phyloP scores from a whole-genome alignment of 1,140 invertebrate species.

The Oscheius sp. region DNA sequence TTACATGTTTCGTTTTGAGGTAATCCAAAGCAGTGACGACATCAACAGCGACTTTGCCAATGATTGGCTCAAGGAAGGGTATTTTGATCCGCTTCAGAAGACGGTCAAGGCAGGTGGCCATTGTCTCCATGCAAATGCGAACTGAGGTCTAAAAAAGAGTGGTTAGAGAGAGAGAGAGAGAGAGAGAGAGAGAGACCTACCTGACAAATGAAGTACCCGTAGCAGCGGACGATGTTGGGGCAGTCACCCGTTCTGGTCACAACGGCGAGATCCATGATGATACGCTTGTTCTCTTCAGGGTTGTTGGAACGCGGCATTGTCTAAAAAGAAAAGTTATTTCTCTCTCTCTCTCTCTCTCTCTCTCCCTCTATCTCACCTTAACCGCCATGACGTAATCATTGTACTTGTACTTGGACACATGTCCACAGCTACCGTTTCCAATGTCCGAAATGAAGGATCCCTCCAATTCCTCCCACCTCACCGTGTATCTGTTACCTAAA shows the following conservation, averaged over 20 bases:
- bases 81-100: slow-evolving; percentile 81
- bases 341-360: not conserved
- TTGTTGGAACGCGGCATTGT: slow-evolving; percentile 96
- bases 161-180: not conserved
- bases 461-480: no score
- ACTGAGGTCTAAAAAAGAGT: slow-evolving; percentile 17
- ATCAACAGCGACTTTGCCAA: slow-evolving; percentile 93
- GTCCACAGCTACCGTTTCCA: slow-evolving; percentile 35
- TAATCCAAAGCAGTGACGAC: slow-evolving; percentile 93
- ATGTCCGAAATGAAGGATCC: slow-evolving; percentile 26
- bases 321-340: slow-evolving; percentile 63
- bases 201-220: slow-evolving; percentile 92
- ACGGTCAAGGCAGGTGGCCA: slow-evolving; percentile 97
- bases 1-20: slow-evolving; percentile 77
- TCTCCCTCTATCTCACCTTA: slow-evolving; percentile 23
- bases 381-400: slow-evolving; percentile 37
- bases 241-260: slow-evolving; percentile 91
- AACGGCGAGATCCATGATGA: slow-evolving; percentile 96
- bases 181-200: slow-evolving; percentile 49
- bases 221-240: slow-evolving; percentile 90
- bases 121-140: slow-evolving; percentile 79
- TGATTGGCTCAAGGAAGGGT: slow-evolving; percentile 87
- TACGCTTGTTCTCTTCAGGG: slow-evolving; percentile 91
- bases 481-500: no score
- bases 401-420: slow-evolving; percentile 25